These are phyloP conservation scores for Tetragonisca angustula DNA, from an alignment of 2,888 invertebrate genomes.

Conservation along the genomic window DNA sequence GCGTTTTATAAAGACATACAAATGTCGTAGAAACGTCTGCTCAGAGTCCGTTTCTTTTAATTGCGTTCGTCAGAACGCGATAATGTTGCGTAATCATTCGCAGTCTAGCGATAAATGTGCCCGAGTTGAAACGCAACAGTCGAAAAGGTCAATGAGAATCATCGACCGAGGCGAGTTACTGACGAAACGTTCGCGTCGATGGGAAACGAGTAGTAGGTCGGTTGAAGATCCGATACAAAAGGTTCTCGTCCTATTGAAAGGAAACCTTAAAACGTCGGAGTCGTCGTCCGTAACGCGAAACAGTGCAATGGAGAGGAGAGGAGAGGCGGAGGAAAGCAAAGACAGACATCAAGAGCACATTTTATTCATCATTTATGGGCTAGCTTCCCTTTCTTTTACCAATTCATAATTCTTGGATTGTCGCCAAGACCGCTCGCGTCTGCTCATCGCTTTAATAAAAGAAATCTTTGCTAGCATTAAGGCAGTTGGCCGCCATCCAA, in stretches of 20 bases:
- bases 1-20: neutral
- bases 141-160: constrained; percentile 12
- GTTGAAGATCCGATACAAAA: constrained; percentile 24
- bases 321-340: neutral
- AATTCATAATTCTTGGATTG: constrained; percentile 58
- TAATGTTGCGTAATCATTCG: neutral
- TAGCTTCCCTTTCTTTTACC: constrained; percentile 29
- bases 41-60: neutral
- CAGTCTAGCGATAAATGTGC: neutral
- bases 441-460: constrained; percentile 48
- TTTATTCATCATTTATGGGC: constrained; percentile 50
- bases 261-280: constrained; percentile 54
- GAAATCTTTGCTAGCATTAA: constrained; percentile 45
- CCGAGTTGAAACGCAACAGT: constrained; percentile 2
- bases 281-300: constrained; percentile 36
- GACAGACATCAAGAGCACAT: constrained; percentile 1
- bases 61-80: neutral
- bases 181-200: neutral
- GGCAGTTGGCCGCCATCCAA: constrained; percentile 48
- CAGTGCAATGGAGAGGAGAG: neutral
- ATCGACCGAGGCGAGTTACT: neutral
- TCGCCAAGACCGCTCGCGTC: constrained; percentile 39
- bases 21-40: neutral
- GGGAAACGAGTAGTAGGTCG: neutral
- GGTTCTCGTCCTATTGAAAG: constrained; percentile 40